A percentile compares a stretch with the other conserved stretches of the same genome.
Conservation (phyloP, 2,113 vertebrate genomes). For the Callopanchax toddi region DNA sequence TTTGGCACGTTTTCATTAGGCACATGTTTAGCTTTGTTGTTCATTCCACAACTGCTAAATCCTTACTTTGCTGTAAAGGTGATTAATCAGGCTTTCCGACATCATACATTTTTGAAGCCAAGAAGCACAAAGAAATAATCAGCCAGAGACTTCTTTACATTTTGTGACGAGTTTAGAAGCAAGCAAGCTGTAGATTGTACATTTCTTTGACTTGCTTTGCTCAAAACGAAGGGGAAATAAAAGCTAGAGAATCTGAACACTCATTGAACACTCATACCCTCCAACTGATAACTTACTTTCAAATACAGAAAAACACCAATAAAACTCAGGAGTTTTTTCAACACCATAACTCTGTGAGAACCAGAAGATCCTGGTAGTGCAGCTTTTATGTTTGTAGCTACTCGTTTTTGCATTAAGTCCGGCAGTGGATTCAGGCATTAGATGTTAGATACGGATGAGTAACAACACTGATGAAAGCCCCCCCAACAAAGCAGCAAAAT, state of each 20-base stretch:
- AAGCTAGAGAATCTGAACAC: too few species aligned
- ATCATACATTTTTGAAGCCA: too few species aligned
- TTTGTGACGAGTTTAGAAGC: too few species aligned
- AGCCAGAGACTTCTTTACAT: too few species aligned
- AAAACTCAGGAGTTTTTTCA: too few species aligned
- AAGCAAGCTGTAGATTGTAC: not conserved
- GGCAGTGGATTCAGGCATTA: slow-evolving; percentile 10
- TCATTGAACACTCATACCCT: slow-evolving; percentile 3
- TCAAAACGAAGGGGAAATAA: not conserved
- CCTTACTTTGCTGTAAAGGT: too few species aligned
- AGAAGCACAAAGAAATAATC: too few species aligned
- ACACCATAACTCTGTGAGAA: not conserved
- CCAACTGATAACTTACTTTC: not conserved
- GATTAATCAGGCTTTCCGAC: too few species aligned
- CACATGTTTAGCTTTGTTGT: too few species aligned
- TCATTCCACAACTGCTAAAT: too few species aligned
- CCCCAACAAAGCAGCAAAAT: slow-evolving; percentile 21
- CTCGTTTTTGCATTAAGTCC: slow-evolving; percentile 27
- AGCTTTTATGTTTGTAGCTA: slow-evolving; percentile 4
- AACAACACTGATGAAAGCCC: slow-evolving; percentile 21
- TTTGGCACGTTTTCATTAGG: too few species aligned
- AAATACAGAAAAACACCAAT: slow-evolving; percentile 3
- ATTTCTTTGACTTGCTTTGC: not conserved
- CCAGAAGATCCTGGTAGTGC: slow-evolving; percentile 6
- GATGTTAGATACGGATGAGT: slow-evolving; percentile 15